Conservation (phyloP, 2,113 vertebrate species). For the Anoplopoma fimbria region DNA sequence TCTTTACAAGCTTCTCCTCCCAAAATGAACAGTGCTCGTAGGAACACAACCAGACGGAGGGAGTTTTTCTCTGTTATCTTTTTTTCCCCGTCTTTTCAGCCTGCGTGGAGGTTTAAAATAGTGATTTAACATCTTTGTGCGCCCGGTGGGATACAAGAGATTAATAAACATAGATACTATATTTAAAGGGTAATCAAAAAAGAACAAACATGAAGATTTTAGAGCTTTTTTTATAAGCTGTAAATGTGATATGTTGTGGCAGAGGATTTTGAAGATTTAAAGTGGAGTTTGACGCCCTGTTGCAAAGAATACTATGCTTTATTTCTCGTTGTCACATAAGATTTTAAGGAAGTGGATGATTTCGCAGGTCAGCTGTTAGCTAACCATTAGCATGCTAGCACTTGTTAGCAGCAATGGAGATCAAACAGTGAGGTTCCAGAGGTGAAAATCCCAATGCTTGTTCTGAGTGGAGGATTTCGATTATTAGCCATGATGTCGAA, state of each 20-base stretch:
- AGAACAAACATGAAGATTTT: not conserved
- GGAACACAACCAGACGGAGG: not conserved
- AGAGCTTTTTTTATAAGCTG: no score
- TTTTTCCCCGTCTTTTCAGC: not conserved
- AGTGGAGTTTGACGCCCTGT: not conserved
- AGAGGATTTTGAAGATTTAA: not conserved
- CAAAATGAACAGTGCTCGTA: slow-evolving; percentile 29
- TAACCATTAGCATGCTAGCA: no score
- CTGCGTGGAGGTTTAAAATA: not conserved
- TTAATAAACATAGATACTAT: not conserved
- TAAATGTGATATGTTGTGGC: not conserved
- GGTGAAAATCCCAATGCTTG: no score
- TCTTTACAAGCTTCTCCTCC: slow-evolving; percentile 44
- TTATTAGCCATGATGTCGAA: no score
- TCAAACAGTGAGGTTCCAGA: no score
- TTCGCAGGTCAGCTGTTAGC: no score
- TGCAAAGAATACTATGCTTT: no score
- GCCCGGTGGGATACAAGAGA: not conserved
- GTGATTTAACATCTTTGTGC: not conserved
- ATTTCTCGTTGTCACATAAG: no score
- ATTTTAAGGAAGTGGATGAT: no score
- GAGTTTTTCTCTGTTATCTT: not conserved
- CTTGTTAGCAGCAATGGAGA: no score
- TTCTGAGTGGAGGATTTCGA: no score
- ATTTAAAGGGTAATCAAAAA: no score